These are phyloP conservation scores for Camponotus floridanus DNA, from an alignment of 1,140 invertebrate species.

Conservation along the genomic window DNA sequence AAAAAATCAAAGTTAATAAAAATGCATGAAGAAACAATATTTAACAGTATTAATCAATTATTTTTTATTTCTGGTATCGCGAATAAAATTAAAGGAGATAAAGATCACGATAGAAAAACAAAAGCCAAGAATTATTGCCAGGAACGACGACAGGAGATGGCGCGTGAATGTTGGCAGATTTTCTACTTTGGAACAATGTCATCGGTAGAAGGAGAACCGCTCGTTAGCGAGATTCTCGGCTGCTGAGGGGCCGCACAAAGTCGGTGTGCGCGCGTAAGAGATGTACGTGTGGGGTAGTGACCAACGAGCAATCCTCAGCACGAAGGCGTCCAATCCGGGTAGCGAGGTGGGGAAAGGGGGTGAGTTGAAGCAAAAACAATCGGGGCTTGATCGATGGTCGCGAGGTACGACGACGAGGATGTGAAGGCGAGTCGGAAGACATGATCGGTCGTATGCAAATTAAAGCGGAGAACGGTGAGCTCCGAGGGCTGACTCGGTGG, in stretches of 20 bases:
- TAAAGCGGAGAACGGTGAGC: conserved; percentile 64
- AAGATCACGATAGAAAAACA: not conserved
- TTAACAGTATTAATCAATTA: conserved; percentile 8
- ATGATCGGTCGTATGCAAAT: conserved; percentile 76
- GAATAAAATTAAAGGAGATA: conserved; percentile 1
- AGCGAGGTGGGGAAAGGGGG: conserved; percentile 7
- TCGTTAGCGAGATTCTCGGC: conserved; percentile 72
- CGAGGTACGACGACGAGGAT: conserved; percentile 66
- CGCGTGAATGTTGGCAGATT: conserved; percentile 45
- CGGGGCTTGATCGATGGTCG: conserved; percentile 77
- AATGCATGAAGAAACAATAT: not conserved
- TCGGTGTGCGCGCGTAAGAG: conserved; percentile 61
- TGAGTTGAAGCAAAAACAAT: conserved; percentile 75
- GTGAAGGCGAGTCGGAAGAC: conserved; percentile 74
- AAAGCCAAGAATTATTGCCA: conserved; percentile 32
- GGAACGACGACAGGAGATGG: not conserved
- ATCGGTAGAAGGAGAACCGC: conserved; percentile 68
- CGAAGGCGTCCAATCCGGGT: conserved; percentile 54
- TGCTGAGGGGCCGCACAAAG: conserved; percentile 46
- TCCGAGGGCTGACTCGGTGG: conserved; percentile 38
- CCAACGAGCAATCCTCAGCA: conserved; percentile 57
- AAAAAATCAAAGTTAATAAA: not conserved
- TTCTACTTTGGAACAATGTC: conserved; percentile 62
- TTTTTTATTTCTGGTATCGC: not conserved
- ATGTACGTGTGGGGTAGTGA: conserved; percentile 60